Percentiles rank a stretch among this genome's conserved stretches.
Conservation (phyloP, 2,797 vertebrate genomes). For the Myotis vivesi region DNA sequence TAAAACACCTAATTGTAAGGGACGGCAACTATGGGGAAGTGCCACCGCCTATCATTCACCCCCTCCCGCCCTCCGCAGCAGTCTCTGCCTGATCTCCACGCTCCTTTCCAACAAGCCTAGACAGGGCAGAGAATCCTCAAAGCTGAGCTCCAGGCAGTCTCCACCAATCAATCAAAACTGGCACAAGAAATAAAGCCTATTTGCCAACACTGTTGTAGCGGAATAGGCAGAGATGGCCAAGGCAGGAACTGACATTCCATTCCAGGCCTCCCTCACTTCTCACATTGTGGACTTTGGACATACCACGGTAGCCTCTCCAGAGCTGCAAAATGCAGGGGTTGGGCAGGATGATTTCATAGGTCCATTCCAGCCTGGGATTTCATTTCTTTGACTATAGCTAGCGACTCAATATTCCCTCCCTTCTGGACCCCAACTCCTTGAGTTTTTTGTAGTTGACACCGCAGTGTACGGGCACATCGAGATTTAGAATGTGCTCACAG, state of each 20-base stretch:
- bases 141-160: constrained; percentile 65
- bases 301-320: constrained; percentile 37
- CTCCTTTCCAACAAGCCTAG: constrained; percentile 65
- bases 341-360: background rate
- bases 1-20: constrained; percentile 37
- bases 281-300: constrained; percentile 35
- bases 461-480: constrained; percentile 39
- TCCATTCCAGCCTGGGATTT: background rate
- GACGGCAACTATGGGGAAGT: constrained; percentile 14
- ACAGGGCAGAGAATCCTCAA: constrained; percentile 63
- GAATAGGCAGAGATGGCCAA: constrained; percentile 27
- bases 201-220: constrained; percentile 45
- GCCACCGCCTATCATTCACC: constrained; percentile 16
- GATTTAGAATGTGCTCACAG: constrained; percentile 48
- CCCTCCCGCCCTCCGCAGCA: background rate
- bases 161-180: constrained; percentile 74
- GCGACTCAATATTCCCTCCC: constrained; percentile 52
- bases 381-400: background rate
- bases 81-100: constrained; percentile 45
- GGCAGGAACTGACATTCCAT: constrained; percentile 52
- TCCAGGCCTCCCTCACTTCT: constrained; percentile 40
- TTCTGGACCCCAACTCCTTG: constrained; percentile 56
- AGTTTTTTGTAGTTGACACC: constrained; percentile 45
- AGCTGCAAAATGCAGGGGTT: background rate
- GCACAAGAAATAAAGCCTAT: constrained; percentile 60